A percentile compares a stretch with the other conserved stretches of the same genome.
These are phyloP conservation scores for Heliconius ismenius DNA, from an alignment of 2,888 invertebrate genomes.

Conservation along the genomic window DNA sequence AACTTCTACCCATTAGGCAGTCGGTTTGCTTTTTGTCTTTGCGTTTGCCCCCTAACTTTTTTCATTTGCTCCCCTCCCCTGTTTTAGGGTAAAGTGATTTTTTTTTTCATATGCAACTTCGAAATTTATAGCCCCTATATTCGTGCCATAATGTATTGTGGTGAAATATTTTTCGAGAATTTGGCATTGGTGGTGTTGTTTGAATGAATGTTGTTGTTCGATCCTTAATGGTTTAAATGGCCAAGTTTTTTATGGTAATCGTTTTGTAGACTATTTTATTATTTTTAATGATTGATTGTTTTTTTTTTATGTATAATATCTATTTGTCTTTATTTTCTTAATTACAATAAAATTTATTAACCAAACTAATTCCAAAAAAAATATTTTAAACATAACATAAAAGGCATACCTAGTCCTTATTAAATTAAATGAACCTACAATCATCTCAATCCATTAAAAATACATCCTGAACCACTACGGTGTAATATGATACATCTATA, in stretches of 20 bases:
- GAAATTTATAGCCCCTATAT: constrained; percentile 40
- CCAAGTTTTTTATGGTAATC: constrained; percentile 4
- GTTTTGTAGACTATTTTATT: neutral
- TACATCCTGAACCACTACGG: neutral
- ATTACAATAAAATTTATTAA: neutral
- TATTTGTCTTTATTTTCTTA: neutral
- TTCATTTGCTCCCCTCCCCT: constrained; percentile 55
- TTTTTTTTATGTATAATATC: neutral
- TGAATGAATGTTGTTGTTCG: neutral
- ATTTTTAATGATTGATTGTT: neutral
- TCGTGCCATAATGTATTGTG: constrained; percentile 33
- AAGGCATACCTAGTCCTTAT: neutral
- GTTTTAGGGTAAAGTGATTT: constrained; percentile 68
- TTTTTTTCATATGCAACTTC: constrained; percentile 51
- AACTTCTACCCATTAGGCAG: constrained; percentile 76
- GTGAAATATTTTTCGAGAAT: constrained; percentile 18
- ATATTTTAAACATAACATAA: neutral
- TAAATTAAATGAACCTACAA: neutral
- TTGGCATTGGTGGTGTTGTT: constrained; percentile 22
- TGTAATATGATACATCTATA: neutral
- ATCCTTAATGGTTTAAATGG: neutral
- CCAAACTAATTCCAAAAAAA: neutral
- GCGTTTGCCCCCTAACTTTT: constrained; percentile 68
- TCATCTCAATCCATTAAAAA: neutral
- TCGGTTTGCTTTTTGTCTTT: constrained; percentile 72